Base-by-base conservation (phyloP, 2,113 vertebrate genomes). In the Columba livia region DNA sequence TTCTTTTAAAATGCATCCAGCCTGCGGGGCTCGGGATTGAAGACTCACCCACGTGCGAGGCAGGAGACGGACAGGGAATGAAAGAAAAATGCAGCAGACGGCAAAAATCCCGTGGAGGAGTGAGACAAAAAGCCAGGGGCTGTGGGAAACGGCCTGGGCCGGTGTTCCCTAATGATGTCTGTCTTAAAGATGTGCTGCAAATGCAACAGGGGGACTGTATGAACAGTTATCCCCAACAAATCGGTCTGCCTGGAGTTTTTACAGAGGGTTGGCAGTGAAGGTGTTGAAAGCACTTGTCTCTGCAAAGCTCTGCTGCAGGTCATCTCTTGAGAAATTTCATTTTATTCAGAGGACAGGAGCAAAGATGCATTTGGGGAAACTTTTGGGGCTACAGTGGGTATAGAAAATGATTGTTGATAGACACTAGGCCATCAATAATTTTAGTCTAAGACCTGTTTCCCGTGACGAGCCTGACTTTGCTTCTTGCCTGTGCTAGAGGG, bases 151-250 rank as follows among this genome's bases (percentile, higher is more conserved):
- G 1, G 25, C 29, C 60, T 16, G 5, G 5, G 19, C 2, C 1
- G 19, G 54, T 17, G 28, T 19, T 80, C 21, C 58, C 38, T 16
- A 4, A 44, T 9, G 65, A 23, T 47, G 10, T 12, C 15, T 21
- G 47, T 34, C 69, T 56, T 4, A 25, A 60, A 31, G 53, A 53
- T 9, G 38, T 6, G 15, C 62, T 51, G 60, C 10, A 38, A 58
- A 31, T 0, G 3, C 6, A 13, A 23, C 0, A 23, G 53, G 44
- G 32, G 36, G 38, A 11, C 24, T 1, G 6, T 3, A 7, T 0
- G 20, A 56, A 28, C 6, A 1, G 38, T 6, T 51, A 23, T 61
- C 57, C 29, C 2, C 0, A 42, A 38, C 26, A 40, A 13, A 24
- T 14, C 0, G 0, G 5, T 3, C 38, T 34, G 38, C 66, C 54